Evolutionary conservation across 2,888 invertebrate species (phyloP), one percentile per base, ranked within the genome.

Genomic region (Deilephila elpenor): DNA sequence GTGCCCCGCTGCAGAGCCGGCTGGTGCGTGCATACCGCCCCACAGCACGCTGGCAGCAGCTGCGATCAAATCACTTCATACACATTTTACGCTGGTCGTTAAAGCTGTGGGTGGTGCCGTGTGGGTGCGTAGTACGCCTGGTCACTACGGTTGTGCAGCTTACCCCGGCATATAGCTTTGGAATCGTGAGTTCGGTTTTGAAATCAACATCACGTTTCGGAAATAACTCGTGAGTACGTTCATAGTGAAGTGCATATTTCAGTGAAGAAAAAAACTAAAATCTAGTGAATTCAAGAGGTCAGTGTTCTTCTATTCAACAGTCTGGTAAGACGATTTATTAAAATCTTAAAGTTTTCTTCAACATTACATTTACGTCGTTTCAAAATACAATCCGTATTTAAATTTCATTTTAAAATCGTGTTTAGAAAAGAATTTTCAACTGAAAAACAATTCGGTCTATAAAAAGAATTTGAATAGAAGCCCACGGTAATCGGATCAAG

Each of bases 1-100:
- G 78, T 77, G 75, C 81, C 78, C 77, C 72, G 76, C 73, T 78
- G 80, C 75, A 78, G 75, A 78, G 75, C 76, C 83, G 79, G 80
- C 79, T 83, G 83, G 79, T 78, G 76, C 75, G 71, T 83, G 80
- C 83, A 83, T 62, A 71, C 61, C 62, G 72, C 44, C 51, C 51
- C 67, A 67, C 67, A 67, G 67, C 67, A 67, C 67, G 67, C 44
- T 20, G 25, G 25, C 44, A 67, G 17, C 67, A 67, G 44, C 60
- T 60, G n/a, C 56, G 56, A 56, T 60, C 25, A 29, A 29, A 60
- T 29, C 60, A 60, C 60, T 60, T 17, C 60, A 29, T 29, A 25
- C 51, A 51, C 17, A 20, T 25, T 25, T 67, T 25, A 51, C 67
- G 17, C 44, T 67, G 44, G 51, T 67, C 62, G 62, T 64, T 67